Evolutionary conservation across 2,797 vertebrate species (phyloP).

Genomic region (Lagodon rhomboides): DNA sequence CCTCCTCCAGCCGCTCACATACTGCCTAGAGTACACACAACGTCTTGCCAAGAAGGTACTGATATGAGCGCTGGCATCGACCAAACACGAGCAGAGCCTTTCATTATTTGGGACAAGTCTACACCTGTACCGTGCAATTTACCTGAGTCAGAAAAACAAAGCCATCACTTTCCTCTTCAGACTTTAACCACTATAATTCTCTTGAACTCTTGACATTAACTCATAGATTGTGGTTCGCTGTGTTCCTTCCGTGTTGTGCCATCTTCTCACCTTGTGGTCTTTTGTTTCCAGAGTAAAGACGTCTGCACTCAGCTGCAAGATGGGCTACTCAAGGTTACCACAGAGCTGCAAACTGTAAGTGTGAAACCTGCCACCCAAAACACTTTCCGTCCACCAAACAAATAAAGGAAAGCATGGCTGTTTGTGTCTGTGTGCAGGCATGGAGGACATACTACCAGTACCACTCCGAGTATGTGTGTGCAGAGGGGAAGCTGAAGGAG

Average conservation of each 20-base stretch:
- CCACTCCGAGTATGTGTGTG: conserved; percentile 84
- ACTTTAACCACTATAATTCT: not conserved
- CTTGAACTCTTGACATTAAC: conserved; percentile 5
- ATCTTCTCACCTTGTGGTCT: conserved; percentile 40
- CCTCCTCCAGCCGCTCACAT: conserved; percentile 81
- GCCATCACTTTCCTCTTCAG: not conserved
- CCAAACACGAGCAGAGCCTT: not conserved
- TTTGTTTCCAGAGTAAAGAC: conserved; percentile 88
- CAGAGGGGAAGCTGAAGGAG: conserved; percentile 91
- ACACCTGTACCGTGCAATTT: not conserved
- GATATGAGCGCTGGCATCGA: not conserved
- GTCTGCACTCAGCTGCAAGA: conserved; percentile 90
- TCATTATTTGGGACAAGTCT: not conserved
- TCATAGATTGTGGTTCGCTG: not conserved
- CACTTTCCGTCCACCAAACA: conserved; percentile 17
- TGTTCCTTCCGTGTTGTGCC: conserved; percentile 9
- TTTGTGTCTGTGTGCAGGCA: conserved; percentile 76
- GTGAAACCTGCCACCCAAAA: conserved; percentile 32
- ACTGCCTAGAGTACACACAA: conserved; percentile 84
- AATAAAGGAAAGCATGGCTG: conserved; percentile 6
- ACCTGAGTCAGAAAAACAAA: not conserved
- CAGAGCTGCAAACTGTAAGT: conserved; percentile 88
- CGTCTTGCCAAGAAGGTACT: conserved; percentile 85
- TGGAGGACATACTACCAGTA: conserved; percentile 90
- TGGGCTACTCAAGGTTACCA: conserved; percentile 88